These are phyloP conservation scores for Tetramorium alpestre DNA, from an alignment of 1,140 invertebrate species.

Conservation along the genomic window DNA sequence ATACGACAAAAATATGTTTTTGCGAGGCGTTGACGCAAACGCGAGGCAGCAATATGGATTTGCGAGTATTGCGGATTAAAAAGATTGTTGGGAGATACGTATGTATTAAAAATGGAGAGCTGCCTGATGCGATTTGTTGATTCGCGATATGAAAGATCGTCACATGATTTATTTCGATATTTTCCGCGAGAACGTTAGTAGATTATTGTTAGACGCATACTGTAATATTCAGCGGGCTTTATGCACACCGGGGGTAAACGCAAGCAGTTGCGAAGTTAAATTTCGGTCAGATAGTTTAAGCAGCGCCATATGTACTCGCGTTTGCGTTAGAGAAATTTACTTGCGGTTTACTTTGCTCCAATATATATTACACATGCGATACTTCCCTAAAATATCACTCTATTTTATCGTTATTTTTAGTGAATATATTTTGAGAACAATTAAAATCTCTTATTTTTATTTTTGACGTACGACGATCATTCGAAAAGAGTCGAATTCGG, in stretches of 20 bases:
- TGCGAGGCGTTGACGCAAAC: not conserved
- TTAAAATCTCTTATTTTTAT: not conserved
- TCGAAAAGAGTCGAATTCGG: conserved; percentile 11
- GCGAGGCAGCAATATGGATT: conserved; percentile 7
- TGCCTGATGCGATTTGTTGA: not conserved
- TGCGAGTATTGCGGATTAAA: conserved; percentile 25
- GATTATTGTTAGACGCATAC: conserved; percentile 17
- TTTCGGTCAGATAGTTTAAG: conserved; percentile 31
- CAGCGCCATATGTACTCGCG: not conserved
- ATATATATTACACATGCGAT: not conserved
- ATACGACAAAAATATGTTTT: conserved; percentile 27
- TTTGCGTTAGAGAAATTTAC: conserved; percentile 9
- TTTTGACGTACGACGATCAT: not conserved
- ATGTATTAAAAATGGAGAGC: conserved; percentile 40
- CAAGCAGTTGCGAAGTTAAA: conserved; percentile 34
- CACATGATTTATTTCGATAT: conserved; percentile 1
- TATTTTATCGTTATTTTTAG: not conserved
- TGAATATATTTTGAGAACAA: not conserved
- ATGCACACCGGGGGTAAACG: not conserved
- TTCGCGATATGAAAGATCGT: not conserved
- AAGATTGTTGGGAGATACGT: conserved; percentile 42
- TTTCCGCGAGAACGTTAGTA: not conserved
- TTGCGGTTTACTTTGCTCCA: not conserved
- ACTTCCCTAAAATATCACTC: not conserved
- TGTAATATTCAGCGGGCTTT: conserved; percentile 33